Percentiles rank a stretch among this genome's conserved stretches.
These are phyloP conservation scores for Eudiplozoon nipponicum DNA, from an alignment of 2,888 invertebrate genomes.

Conservation along the genomic window DNA sequence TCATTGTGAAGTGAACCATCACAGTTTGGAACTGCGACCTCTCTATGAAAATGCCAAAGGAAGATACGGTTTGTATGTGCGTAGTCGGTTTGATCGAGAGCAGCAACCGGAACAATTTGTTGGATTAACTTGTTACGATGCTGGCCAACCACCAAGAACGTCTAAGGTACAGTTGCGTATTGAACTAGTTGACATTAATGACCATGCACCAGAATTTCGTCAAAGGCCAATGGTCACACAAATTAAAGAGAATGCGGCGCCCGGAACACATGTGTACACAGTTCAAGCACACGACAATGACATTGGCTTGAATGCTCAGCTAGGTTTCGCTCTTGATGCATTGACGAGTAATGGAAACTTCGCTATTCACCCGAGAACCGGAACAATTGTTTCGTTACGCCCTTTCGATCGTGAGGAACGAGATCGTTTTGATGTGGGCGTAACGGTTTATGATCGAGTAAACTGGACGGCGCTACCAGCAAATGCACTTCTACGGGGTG, in stretches of 20 bases:
- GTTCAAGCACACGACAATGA: slow-evolving; percentile 12
- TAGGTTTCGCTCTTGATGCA: slow-evolving; percentile 11
- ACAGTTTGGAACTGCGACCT: slow-evolving; percentile 11
- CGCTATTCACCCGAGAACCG: slow-evolving; percentile 11
- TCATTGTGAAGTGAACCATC: slow-evolving; percentile 5
- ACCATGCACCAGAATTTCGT: slow-evolving; percentile 13
- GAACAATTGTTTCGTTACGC: slow-evolving; percentile 5
- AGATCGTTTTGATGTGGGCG: slow-evolving; percentile 6
- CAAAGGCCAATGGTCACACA: slow-evolving; percentile 8
- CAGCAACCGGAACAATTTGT: slow-evolving; percentile 2
- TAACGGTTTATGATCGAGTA: slow-evolving; percentile 5
- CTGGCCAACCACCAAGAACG: slow-evolving; percentile 6
- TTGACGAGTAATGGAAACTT: slow-evolving; percentile 8
- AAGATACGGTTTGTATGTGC: slow-evolving; percentile 11
- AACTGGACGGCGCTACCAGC: neutral
- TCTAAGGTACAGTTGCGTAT: neutral
- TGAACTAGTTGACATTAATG: slow-evolving; percentile 14
- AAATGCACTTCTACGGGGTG: too few relatives aligned
- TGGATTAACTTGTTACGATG: slow-evolving; percentile 11
- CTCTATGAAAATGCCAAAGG: slow-evolving; percentile 11
- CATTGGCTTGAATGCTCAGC: slow-evolving; percentile 7
- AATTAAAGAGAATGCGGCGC: slow-evolving; percentile 10
- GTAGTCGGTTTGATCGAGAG: slow-evolving; percentile 13
- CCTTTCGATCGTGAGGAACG: slow-evolving; percentile 13
- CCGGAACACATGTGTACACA: slow-evolving; percentile 9